Conservation (phyloP, 1,140 invertebrate genomes). For the Kradibia gibbosae region DNA sequence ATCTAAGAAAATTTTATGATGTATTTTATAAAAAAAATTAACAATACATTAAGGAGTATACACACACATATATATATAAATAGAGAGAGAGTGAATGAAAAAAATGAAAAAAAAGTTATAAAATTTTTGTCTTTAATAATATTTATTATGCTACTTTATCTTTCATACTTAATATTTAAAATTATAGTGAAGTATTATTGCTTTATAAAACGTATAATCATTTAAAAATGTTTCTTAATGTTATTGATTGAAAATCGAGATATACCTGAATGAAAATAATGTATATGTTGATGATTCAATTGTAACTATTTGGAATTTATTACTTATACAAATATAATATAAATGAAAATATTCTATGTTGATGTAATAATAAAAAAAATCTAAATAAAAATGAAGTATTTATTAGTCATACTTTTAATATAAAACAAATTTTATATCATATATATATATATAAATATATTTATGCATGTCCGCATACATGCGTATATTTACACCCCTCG, state of each 20-base stretch:
- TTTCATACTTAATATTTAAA: no score
- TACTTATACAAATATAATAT: background rate
- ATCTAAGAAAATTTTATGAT: no score
- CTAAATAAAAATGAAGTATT: constrained; percentile 51
- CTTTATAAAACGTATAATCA: no score
- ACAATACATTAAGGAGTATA: no score
- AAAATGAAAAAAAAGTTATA: no score
- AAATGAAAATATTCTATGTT: background rate
- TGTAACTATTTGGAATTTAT: background rate
- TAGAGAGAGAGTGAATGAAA: no score
- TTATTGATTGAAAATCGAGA: constrained; percentile 8
- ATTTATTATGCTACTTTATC: no score
- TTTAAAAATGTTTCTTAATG: background rate
- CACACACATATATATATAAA: no score
- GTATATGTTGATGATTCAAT: background rate
- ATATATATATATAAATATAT: background rate
- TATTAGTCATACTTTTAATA: constrained; percentile 48
- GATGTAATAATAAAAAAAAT: constrained; percentile 29
- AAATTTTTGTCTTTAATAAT: no score
- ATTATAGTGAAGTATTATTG: no score
- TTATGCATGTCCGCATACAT: background rate
- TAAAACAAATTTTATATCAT: constrained; percentile 51
- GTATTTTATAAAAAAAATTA: no score
- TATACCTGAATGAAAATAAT: background rate
- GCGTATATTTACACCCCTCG: no score